Evolutionary conservation across 2,797 vertebrate genomes (phyloP), one percentile per base, ranked within the genome.

Genomic region (Menidia menidia): DNA sequence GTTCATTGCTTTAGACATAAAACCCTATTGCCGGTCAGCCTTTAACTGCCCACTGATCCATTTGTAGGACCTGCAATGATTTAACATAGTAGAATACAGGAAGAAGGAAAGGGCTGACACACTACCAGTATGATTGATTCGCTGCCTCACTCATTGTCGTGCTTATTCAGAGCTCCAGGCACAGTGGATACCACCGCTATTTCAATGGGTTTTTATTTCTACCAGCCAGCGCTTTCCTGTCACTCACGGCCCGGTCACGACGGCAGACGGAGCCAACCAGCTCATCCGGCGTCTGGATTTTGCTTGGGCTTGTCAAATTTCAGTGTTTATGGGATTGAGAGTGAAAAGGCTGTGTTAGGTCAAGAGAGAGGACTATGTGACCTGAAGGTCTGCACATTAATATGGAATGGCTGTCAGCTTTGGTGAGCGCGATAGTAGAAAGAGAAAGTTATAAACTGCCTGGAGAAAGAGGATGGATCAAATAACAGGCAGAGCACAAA

Each of bases 121-220:
- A 75, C 71, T 39, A 19, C 64, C 35, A 1, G 19, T 12, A 64
- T 89, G 89, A 91, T 88, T 87, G 88, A 89, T 90, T 83, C 63
- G 51, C 83, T 71, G 81, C 77, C 78, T 84, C 9, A n/a, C 65
- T 72, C 60, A 41, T 83, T 78, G 68, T 51, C 11, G 41, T 82
- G 75, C 85, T 85, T 88, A 90, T 84, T 88, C 82, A 82, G 78
- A 83, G 77, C 69, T 78, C 25, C 41, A 31, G 80, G 77, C 78
- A 39, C 59, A 59, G 59, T 75, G 68, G 79, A 68, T 88, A 88
- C 80, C 75, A 60, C 19, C 70, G 78, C 79, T 70, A 73, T 71
- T 63, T 68, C n/a, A 63, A 63, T 79, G 75, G 64, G 80, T 81
- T 83, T 25, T 85, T 80, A 82, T 80, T 86, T 73, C 75, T 33